phyloP scores from a whole-genome alignment of 2,888 invertebrate species.

The Lepidocyrtinus sp. region DNA sequence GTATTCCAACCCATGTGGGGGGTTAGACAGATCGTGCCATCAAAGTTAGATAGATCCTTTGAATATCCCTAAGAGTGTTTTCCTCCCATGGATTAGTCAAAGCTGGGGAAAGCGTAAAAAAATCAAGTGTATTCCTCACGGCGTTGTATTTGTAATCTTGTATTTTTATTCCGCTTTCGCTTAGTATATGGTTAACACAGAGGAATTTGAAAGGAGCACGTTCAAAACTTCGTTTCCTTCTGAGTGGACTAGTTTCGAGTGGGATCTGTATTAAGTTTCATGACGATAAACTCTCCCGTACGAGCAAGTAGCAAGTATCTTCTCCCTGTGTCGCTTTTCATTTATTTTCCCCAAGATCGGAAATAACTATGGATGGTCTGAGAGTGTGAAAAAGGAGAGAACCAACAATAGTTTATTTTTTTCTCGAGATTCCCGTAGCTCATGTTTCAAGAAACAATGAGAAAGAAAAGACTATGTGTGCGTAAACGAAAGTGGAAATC shows the following conservation, averaged over 20 bases:
- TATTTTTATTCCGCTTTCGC: no score
- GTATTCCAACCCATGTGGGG: no score
- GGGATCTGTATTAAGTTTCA: conserved; percentile 43
- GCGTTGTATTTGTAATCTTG: no score
- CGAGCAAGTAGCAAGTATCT: conserved; percentile 25
- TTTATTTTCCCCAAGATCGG: background rate
- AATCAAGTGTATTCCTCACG: no score
- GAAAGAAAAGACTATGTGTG: background rate
- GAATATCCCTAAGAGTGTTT: background rate
- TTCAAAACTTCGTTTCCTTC: conserved; percentile 12
- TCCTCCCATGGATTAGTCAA: background rate
- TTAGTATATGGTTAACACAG: no score
- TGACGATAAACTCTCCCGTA: conserved; percentile 30
- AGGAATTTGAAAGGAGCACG: conserved; percentile 18
- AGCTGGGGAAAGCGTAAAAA: no score
- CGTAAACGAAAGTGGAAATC: conserved; percentile 21
- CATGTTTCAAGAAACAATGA: conserved; percentile 12
- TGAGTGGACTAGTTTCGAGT: conserved; percentile 21
- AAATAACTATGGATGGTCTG: background rate
- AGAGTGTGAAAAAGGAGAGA: conserved; percentile 5
- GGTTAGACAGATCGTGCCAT: background rate
- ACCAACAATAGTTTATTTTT: background rate
- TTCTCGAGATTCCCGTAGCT: no score
- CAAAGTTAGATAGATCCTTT: conserved; percentile 2
- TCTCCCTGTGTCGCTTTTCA: conserved; percentile 5